Conservation (phyloP, 2,888 invertebrate genomes). For the Odiellus spinosus region DNA sequence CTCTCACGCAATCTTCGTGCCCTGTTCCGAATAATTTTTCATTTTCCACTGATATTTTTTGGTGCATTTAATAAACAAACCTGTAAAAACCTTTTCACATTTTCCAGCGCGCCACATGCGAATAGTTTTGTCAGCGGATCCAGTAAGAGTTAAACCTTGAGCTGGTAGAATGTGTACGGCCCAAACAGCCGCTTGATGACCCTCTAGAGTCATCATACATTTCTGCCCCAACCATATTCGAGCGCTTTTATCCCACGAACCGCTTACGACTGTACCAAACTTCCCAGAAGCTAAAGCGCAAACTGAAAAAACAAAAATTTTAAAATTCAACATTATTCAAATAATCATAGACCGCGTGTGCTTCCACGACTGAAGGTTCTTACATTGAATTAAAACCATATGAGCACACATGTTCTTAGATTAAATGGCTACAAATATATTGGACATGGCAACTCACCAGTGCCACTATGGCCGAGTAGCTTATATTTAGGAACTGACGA, state of each 20-base stretch:
- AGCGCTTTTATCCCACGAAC: slow-evolving; percentile 85
- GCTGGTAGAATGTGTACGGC: slow-evolving; percentile 35
- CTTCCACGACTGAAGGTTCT: background rate
- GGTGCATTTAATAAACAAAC: slow-evolving; percentile 27
- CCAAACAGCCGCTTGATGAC: slow-evolving; percentile 67
- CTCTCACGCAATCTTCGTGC: slow-evolving; percentile 84
- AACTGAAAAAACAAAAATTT: slow-evolving; percentile 26
- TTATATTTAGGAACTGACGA: slow-evolving; percentile 48
- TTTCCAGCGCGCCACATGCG: slow-evolving; percentile 63
- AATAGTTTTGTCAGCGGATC: slow-evolving; percentile 81
- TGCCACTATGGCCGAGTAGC: slow-evolving; percentile 59
- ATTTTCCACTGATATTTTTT: slow-evolving; percentile 2
- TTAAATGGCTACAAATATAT: too few relatives aligned
- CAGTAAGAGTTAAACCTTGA: slow-evolving; percentile 49
- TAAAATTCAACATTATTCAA: slow-evolving; percentile 1
- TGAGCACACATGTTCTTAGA: background rate
- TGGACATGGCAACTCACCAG: slow-evolving; percentile 40
- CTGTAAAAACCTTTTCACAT: slow-evolving; percentile 46
- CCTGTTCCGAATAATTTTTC: slow-evolving; percentile 39
- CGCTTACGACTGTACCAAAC: slow-evolving; percentile 50
- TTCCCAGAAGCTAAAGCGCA: slow-evolving; percentile 33
- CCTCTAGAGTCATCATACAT: slow-evolving; percentile 37
- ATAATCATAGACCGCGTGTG: too few relatives aligned
- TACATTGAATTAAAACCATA: background rate
- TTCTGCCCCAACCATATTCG: slow-evolving; percentile 55